Percentiles rank a stretch among this genome's conserved stretches.
These are phyloP conservation scores for Condylura cristata DNA, from an alignment of 2,113 vertebrate genomes.

Conservation along the genomic window DNA sequence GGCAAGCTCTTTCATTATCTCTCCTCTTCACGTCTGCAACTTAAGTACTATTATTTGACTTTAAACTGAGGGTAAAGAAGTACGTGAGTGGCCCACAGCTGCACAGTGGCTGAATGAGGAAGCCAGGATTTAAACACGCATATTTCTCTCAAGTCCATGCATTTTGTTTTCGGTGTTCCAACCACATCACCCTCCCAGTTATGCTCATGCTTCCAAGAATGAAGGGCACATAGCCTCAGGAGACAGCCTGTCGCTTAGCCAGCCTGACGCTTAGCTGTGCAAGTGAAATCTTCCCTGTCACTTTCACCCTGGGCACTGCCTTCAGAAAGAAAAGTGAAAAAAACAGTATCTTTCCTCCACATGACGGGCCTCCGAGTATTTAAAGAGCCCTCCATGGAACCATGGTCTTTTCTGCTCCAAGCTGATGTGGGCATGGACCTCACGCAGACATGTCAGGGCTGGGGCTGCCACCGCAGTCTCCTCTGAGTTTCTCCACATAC, in stretches of 20 bases:
- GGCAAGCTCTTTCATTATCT: background rate
- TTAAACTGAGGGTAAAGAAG: background rate
- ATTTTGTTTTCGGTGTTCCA: background rate
- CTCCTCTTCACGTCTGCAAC: background rate
- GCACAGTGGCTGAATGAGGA: background rate
- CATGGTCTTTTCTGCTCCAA: background rate
- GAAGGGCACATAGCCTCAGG: background rate
- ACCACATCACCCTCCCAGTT: background rate
- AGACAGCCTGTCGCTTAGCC: background rate
- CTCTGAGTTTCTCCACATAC: background rate
- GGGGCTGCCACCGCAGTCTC: no score
- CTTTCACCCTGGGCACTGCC: background rate
- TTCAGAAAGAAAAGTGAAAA: background rate
- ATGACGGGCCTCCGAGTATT: background rate
- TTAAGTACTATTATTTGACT: background rate
- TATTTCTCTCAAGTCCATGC: background rate
- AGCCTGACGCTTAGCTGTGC: background rate
- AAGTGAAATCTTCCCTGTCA: background rate
- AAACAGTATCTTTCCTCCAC: background rate
- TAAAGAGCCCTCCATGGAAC: background rate
- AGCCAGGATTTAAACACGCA: background rate
- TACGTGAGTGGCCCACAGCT: background rate
- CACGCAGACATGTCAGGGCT: no score
- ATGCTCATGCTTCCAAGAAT: background rate
- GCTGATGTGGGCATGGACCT: background rate